These are phyloP conservation scores for Girardinus metallicus DNA, from an alignment of 2,797 vertebrate species.

Conservation along the genomic window DNA sequence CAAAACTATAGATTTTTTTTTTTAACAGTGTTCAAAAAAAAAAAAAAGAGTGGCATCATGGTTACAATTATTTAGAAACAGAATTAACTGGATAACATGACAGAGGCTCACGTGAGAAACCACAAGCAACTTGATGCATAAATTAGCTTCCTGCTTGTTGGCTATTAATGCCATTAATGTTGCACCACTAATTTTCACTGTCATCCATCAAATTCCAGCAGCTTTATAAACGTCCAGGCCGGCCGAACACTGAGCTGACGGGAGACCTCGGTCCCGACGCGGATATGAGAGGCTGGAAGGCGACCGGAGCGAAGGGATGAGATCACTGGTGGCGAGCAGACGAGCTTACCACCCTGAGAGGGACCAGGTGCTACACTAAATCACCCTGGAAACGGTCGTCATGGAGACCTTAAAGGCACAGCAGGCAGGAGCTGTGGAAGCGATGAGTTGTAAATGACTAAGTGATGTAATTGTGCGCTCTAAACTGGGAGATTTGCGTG, in stretches of 20 bases:
- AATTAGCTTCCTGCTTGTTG: not conserved
- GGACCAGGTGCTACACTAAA: constrained; percentile 78
- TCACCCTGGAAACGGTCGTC: constrained; percentile 77
- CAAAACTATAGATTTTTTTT: not conserved
- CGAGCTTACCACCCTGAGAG: constrained; percentile 74
- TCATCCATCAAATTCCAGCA: not conserved
- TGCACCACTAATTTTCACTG: not conserved
- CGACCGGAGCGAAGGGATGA: constrained; percentile 58
- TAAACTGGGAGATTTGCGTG: constrained; percentile 12
- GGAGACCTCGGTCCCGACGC: constrained; percentile 35
- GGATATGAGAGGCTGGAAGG: constrained; percentile 1
- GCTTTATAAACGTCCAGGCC: constrained; percentile 25
- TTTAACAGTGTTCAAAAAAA: not conserved
- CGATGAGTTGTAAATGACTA: constrained; percentile 11
- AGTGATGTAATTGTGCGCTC: constrained; percentile 33
- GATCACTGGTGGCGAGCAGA: constrained; percentile 70
- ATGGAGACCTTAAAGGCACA: constrained; percentile 79
- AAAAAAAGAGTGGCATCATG: not conserved
- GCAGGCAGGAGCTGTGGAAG: constrained; percentile 8
- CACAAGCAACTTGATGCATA: not conserved
- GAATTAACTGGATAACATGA: not conserved
- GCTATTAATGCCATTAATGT: not conserved
- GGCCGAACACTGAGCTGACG: constrained; percentile 38
- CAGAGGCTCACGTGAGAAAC: not conserved
- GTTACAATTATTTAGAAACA: not conserved